Base-by-base conservation (phyloP, 1,140 invertebrate species). In the Trichonephila clavata region DNA sequence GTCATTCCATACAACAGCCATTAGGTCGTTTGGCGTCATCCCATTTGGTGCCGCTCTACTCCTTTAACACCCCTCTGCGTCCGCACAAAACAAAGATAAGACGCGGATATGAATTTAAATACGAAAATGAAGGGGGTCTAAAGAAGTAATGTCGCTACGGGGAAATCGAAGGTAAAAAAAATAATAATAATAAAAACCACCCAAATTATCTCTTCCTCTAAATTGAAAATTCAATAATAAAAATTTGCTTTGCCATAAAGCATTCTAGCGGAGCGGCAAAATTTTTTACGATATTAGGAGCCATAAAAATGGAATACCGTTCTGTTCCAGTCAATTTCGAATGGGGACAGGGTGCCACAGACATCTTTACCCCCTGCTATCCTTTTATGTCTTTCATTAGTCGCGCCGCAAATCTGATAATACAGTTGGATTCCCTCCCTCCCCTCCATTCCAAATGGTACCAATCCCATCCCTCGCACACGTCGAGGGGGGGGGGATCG, bases 311-410 rank as follows among this genome's bases (percentile, higher is more conserved):
- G 50, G 50, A 57, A 57, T 57, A 83, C 81, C 81, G 20, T 83
- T 83, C 43, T 43, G 20, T 83, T 83, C 43, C 81, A 83, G 81
- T 50, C 81, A 50, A 50, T 83, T 59, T 77, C 27, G 71, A 39
- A 24, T 50, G 50, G 27, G 71, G 71, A 68, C 63, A 8, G 86
- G 32, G 63, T 68, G 39, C 21, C 61, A 21, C 63, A 43, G 50
- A 86, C 84, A 86, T n/a, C 21, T 86, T 24, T 24, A 86, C 27
- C 81, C n/a, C 43, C 43, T 20, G 20, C 86, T 21, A 27, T 61
- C 32, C 68, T 89, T 89, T 89, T 89, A 89, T 71, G 86, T 89
- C 86, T 89, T 89, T 89, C 86, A 89, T 89, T 89, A 89, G 63
- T 50, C n/a, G 61, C 20, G 65, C 86, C 57, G 16, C 57, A 89